Percentiles rank a stretch among this genome's conserved stretches.
Evolutionary conservation across 2,797 vertebrate genomes (phyloP).

Genomic region (Anguilla marmorata): DNA sequence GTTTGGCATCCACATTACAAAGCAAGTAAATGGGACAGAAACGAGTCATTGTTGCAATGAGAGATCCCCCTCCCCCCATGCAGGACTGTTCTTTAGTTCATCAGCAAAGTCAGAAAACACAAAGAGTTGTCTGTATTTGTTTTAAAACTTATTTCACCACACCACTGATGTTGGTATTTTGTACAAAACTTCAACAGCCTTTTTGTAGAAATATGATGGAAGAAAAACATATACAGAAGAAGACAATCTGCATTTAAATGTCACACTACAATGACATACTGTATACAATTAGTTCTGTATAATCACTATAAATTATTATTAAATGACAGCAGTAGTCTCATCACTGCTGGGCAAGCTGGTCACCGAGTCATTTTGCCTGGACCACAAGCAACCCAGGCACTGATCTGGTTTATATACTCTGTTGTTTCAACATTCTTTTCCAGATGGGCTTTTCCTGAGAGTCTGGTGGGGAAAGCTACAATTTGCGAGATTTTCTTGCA

Average conservation of each 20-base stretch:
- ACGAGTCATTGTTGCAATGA: neutral
- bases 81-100: neutral
- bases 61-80: neutral
- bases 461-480: too few species aligned
- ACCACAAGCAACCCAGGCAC: too few species aligned
- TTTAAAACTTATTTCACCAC: constrained; percentile 12
- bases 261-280: too few species aligned
- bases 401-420: too few species aligned
- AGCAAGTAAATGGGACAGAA: neutral
- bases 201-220: neutral
- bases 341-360: too few species aligned
- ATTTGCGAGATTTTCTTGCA: too few species aligned
- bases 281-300: too few species aligned
- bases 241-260: neutral
- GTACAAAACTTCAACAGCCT: constrained; percentile 18
- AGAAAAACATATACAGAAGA: neutral
- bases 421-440: too few species aligned
- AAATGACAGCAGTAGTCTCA: too few species aligned
- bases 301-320: too few species aligned
- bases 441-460: too few species aligned
- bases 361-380: too few species aligned
- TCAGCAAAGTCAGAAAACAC: constrained; percentile 1
- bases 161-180: neutral
- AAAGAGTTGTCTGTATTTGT: constrained; percentile 1
- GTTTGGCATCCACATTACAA: constrained; percentile 23